Evolutionary conservation across 2,113 vertebrate genomes (phyloP), one percentile per base, ranked within the genome.

Genomic region (Cyprinodon variegatus): DNA sequence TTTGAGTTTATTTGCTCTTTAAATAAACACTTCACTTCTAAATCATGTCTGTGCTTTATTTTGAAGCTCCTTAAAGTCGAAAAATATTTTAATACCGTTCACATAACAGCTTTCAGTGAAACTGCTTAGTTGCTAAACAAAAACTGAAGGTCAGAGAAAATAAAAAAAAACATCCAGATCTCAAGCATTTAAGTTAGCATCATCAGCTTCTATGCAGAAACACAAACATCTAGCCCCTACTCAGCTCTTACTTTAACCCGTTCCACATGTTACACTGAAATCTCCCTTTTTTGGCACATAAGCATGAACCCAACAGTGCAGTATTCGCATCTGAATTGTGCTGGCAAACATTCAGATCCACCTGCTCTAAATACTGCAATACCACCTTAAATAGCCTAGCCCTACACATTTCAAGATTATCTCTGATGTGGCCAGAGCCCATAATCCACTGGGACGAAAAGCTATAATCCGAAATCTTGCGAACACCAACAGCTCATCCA

Each of bases 391-490:
- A 90, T 62, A 83, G 79, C 86, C 67, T 70, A 74, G 68, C 74
- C 81, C 69, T 70, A 83, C 82, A 89, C 71, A 83, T 89, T 88
- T 84, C 61, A 53, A 83, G 87, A 89, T 89, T 89, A 88, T 81
- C 76, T 78, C 72, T 68, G 76, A 84, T 87, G 73, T 64, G 69
- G 68, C 67, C 57, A 67, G 76, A 81, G 65, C 63, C 60, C 53
- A 76, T 89, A 88, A 90, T 90, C 87, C 82, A 78, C 50, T 84
- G 68, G 61, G 78, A 79, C 86, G 72, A 78, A 76, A 68, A 64
- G 68, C 67, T 69, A 68, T 83, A 88, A 91, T 88, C 86, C 83
- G 79, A 74, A 83, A 68, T 78, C 74, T 48, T 53, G 41, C 72
- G 71, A 61, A 85, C 61, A 70, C 7, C 38, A 11, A 39, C 53